Conservation (phyloP, 1,140 invertebrate genomes). For the Babylonia areolata region DNA sequence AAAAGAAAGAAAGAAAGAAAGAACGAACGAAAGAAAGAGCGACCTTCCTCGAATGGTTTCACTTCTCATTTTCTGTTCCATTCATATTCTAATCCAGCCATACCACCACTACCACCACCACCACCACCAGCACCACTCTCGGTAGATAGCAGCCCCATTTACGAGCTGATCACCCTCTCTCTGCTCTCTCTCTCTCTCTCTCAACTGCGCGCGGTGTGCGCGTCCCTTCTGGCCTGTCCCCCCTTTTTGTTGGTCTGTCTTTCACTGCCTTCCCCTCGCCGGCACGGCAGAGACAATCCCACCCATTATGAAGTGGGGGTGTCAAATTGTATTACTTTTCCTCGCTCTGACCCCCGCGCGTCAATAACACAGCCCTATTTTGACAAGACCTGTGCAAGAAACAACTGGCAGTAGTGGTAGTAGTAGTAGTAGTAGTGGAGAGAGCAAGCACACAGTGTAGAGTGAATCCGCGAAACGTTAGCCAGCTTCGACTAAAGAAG, state of each 20-base stretch:
- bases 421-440: too few species aligned
- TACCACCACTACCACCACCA: too few species aligned
- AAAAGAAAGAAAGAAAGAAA: too few species aligned
- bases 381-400: conserved; percentile 3
- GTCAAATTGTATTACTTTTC: conserved; percentile 12
- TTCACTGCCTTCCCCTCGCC: background rate
- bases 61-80: conserved; percentile 8
- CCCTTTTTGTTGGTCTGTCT: background rate
- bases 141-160: background rate
- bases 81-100: conserved; percentile 7
- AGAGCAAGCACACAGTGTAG: background rate
- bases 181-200: background rate
- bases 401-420: too few species aligned
- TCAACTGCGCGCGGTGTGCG: background rate
- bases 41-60: background rate
- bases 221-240: background rate
- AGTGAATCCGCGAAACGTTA: background rate
- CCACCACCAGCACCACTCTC: conserved; percentile 2
- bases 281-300: background rate
- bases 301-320: conserved; percentile 11
- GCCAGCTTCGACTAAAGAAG: background rate
- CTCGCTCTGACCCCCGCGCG: background rate
- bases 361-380: conserved; percentile 12
- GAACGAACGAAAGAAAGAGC: too few species aligned
- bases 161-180: background rate